Base-by-base conservation (phyloP, 1,140 invertebrate genomes). In the Macrobrachium nipponense region DNA sequence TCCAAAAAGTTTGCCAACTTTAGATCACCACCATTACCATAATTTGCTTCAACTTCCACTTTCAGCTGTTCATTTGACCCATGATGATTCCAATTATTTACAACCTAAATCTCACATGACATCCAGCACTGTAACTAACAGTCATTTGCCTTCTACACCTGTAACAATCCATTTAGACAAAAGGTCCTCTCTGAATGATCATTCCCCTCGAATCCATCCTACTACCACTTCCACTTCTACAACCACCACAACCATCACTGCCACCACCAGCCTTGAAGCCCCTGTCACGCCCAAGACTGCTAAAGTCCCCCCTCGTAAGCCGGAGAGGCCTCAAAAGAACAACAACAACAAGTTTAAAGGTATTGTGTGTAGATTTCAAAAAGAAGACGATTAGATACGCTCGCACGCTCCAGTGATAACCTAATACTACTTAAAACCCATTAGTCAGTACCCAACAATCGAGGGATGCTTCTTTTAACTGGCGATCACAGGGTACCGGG, bases 291-390 rank as follows among this genome's bases (percentile, higher is more conserved):
- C 85, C 85, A 87, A 81, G 79, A 87, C 62, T 51, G 51, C 51
- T 82, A 87, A 75, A 68, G 73, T 59, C 59, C 85, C 85, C 79
- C 85, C 85, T 60, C 79, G 79, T 73, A 87, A 87, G 51, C 79
- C 85, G 85, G 85, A 87, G 79, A 87, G 79, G 80, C 83, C 83
- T n/a, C 83, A 79, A 86, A 86, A 80, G 83, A 86, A 80, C 83
- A 86, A 43, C 83, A 86, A 51, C 83, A 86, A 80, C 83, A 72
- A 44, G 73, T 58, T 86, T 51, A 86, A 86, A 86, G 83, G 83
- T 86, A 86, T 86, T 86, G 5, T 75, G 44, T 86, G 66, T 78
- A 62, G 82, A 62, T 17, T 86, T 68, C 77, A 86, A 51, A 86
- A 51, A 70, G 76, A 51, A 60, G 23, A 60, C 77, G 77, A 68